Evolutionary conservation across 2,888 invertebrate species (phyloP), one percentile per base, ranked within the genome.

Genomic region (Gymnosoma rotundatum): DNA sequence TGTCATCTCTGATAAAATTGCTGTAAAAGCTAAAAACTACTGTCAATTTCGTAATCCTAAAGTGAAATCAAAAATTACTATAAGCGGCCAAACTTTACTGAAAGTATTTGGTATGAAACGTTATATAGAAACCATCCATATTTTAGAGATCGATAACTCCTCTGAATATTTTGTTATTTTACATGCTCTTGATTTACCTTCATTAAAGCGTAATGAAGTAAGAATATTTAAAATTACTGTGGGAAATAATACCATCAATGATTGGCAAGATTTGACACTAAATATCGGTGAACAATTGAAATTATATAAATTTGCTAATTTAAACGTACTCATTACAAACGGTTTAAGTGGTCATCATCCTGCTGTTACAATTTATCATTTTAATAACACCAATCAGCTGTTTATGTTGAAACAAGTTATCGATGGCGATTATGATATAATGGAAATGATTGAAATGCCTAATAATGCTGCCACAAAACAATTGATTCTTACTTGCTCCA

Each of bases 381-480:
- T 88, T 9, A 78, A 86, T 3, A n/a, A 21, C 0, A 5, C 6
- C 0, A 84, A 45, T 0, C 87, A 88, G 10, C 83, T 87, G 20
- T 91, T 91, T 42, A 87, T 88, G 25, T 66, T 88, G 7, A 75
- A 86, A 2, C 91, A 92, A 81, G 79, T 87, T n/a, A 89, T 91
- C 42, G 88, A 87, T 32, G 92, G 92, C 0, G 89, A 90, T 76
- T 92, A 88, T 67, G 90, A 92, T 81, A 83, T 91, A 9, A 89
- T 89, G 18, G 90, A 89, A 75, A 52, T 88, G 66, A 10, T 88
- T 16, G 78, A 86, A 18, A 45, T 85, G 25, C 60, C 86, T 5
- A 86, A 72, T 2, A 83, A 86, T n/a, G 12, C 10, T n/a, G 18
- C 10, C 20, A 25, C 38, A 42, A 60, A 74, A 61, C 91, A 91